Evolutionary conservation across 2,113 vertebrate genomes (phyloP).

Genomic region (Bufo bufo): DNA sequence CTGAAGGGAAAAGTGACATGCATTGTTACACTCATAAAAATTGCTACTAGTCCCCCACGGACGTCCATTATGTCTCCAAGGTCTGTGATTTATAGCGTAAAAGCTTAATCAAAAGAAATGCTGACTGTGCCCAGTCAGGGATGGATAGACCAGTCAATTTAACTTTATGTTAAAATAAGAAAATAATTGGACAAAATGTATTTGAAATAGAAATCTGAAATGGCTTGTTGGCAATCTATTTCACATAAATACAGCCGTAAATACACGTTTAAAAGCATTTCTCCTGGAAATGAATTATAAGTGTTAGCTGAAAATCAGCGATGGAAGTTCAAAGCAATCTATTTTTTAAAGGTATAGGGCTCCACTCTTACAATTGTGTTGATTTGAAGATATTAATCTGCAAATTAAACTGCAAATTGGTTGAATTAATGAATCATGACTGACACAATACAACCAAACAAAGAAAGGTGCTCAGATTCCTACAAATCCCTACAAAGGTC

Average conservation of each 20-base stretch:
- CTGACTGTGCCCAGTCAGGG: slow-evolving; percentile 57
- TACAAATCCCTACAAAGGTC: no score
- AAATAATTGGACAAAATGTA: slow-evolving; percentile 59
- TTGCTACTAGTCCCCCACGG: slow-evolving; percentile 55
- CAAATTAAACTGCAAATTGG: no score
- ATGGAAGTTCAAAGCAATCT: slow-evolving; percentile 22
- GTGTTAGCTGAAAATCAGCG: slow-evolving; percentile 40
- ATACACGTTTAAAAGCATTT: slow-evolving; percentile 53
- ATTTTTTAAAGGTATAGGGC: slow-evolving; percentile 4
- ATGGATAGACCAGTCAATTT: slow-evolving; percentile 58
- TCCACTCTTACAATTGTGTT: background rate
- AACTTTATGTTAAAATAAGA: slow-evolving; percentile 59
- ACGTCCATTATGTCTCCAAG: slow-evolving; percentile 56
- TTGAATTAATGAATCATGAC: background rate
- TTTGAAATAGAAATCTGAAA: slow-evolving; percentile 58
- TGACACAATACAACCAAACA: background rate
- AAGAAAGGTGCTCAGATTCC: background rate
- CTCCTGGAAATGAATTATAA: slow-evolving; percentile 44
- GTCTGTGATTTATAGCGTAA: slow-evolving; percentile 58
- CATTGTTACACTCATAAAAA: slow-evolving; percentile 59
- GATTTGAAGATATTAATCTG: background rate
- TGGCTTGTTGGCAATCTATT: slow-evolving; percentile 56
- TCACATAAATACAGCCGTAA: slow-evolving; percentile 56
- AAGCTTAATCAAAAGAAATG: slow-evolving; percentile 59
- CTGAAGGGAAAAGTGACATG: slow-evolving; percentile 55